Percentiles rank a stretch among this genome's conserved stretches.
Evolutionary conservation across 2,888 invertebrate species (phyloP).

Genomic region (Syritta pipiens): DNA sequence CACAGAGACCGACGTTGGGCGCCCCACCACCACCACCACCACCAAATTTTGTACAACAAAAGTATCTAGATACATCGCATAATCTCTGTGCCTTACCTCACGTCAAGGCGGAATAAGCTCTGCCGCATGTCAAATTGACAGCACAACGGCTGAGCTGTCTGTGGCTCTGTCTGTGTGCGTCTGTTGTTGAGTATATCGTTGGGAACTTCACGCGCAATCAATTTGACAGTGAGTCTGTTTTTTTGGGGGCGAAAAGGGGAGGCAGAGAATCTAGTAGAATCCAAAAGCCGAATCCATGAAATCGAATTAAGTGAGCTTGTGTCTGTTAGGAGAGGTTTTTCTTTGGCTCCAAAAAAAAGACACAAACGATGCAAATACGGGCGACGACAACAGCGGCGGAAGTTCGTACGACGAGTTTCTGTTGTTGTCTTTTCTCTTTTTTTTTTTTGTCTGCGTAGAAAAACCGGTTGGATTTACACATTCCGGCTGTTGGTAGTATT

Average conservation of each 20-base stretch:
- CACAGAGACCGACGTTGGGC: too few species aligned
- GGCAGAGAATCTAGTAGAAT: not conserved
- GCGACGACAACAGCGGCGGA: not conserved
- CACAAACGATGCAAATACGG: not conserved
- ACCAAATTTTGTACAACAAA: too few species aligned
- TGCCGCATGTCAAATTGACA: constrained; percentile 63
- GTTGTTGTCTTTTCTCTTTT: too few species aligned
- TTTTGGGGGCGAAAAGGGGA: not conserved
- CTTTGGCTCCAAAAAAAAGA: too few species aligned
- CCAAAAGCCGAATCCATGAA: constrained; percentile 56
- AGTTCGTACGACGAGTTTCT: too few species aligned
- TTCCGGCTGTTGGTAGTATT: constrained; percentile 8
- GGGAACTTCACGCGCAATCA: constrained; percentile 59
- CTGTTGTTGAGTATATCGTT: not conserved
- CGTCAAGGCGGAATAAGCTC: constrained; percentile 54
- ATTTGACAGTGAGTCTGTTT: constrained; percentile 38
- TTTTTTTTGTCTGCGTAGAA: constrained; percentile 3
- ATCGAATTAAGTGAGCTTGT: constrained; percentile 66
- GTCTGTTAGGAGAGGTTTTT: constrained; percentile 24
- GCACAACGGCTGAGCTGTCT: constrained; percentile 15
- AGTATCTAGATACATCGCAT: constrained; percentile 21
- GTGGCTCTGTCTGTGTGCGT: not conserved
- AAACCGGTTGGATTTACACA: constrained; percentile 56
- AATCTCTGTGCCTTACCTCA: constrained; percentile 52
- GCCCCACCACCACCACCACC: not conserved